Evolutionary conservation across 2,113 vertebrate genomes (phyloP), one percentile per base, ranked within the genome.

Genomic region (Blennius ocellaris): DNA sequence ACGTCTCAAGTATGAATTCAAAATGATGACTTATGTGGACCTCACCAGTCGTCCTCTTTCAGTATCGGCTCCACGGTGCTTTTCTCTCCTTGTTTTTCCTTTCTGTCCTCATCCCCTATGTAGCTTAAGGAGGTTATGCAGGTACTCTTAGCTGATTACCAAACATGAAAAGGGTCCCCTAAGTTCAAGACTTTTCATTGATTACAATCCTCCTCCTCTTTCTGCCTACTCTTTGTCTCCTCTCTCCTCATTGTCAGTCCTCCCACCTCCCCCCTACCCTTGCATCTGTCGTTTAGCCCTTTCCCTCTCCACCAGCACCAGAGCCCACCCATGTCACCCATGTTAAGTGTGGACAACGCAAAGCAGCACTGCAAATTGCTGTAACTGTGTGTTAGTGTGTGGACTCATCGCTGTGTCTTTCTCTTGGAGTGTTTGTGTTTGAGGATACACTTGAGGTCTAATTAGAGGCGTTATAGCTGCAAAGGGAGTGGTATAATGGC

Each of bases 381-480:
- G 39, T 69, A 70, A 66, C 8, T 65, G 52, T 59, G 30, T 62
- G 56, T 72, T 15, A 74, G 71, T 38, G 57, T 66, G 62, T 53
- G 73, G 68, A 11, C 60, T 47, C 41, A 11, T 86, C 65, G 53
- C 45, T 49, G 76, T 60, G 73, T 58, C 43, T 70, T 75, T 94
- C 93, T 93, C 81, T 90, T 93, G 82, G 90, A 94, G 95, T 95
- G 95, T 95, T 95, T 94, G 90, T 89, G 90, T 90, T 89, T 93
- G 84, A 92, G 90, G 92, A 93, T 93, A 94, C 96, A 96, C 96
- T 93, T 85, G 94, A 95, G 97, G 96, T 94, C 95, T 97, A 96
- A 97, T 97, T 97, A 97, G 96, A 95, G 93, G 92, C 92, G 93
- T 96, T 97, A 96, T 94, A 93, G 93, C 94, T 95, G 95, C 94